These are phyloP conservation scores for Orchestia grillus DNA, from an alignment of 1,140 invertebrate species.

Conservation along the genomic window DNA sequence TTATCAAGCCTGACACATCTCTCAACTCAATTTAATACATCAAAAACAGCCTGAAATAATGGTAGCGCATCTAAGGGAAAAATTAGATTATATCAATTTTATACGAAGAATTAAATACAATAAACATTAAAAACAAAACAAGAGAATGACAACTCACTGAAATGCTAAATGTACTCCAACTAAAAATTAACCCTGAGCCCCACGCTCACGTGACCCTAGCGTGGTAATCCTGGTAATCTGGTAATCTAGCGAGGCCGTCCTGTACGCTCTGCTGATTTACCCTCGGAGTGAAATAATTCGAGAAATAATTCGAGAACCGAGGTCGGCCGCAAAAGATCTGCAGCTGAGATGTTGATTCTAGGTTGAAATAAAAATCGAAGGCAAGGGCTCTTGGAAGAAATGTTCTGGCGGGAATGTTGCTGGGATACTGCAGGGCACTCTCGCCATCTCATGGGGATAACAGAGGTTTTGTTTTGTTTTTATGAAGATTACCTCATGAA, in stretches of 20 bases:
- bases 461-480: neutral
- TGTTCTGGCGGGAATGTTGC: neutral
- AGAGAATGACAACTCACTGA: neutral
- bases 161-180: neutral
- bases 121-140: neutral
- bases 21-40: no score
- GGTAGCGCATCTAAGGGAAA: no score
- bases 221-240: no score
- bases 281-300: neutral
- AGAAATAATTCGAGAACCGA: neutral
- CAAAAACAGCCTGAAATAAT: no score
- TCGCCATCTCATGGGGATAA: neutral
- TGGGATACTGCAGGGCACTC: neutral
- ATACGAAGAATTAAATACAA: no score
- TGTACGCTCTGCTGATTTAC: neutral
- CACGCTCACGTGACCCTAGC: no score
- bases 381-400: neutral
- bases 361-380: neutral
- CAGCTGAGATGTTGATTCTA: neutral
- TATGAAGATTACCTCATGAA: neutral
- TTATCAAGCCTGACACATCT: no score
- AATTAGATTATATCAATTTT: no score
- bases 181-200: neutral
- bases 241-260: neutral
- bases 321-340: neutral